Base-by-base conservation (phyloP, 2,888 invertebrate genomes). In the Drosophila diplacantha region DNA sequence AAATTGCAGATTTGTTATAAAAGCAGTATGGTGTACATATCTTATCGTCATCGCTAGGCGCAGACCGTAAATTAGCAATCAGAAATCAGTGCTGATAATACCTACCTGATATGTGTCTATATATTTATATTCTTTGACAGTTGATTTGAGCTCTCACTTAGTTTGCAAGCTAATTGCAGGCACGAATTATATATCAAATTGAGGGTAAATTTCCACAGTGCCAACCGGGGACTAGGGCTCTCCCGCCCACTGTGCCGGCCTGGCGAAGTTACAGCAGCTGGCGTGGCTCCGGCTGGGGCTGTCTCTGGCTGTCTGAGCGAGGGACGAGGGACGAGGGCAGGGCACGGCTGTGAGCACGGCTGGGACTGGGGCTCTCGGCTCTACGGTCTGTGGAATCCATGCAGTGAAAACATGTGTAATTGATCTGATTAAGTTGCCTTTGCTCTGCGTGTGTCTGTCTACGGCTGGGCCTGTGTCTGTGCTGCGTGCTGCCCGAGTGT, bases 401-500 rank as follows among this genome's bases (percentile, higher is more conserved):
- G 72, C 69, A 75, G 75, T 74, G 71, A 80, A 81, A 79, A 77
- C 75, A 73, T 75, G 73, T 81, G 79, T 75, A 83, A 81, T 82
- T 82, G 80, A 82, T 83, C 77, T 82, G 83, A 82, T 82, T 82
- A 82, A 77, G 81, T 81, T 79, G 73, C 70, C 73, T 75, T 69
- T 69, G 69, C 64, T 61, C 37, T 66, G 43, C 57, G 52, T 44
- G 55, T 46, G 41, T 39, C 39, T 43, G n/a, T 62, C 32, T 44
- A 52, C 43, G 41, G 32, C 39, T 37, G 22, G 54, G 43, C 22
- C n/a, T 35, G 18, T 37, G 16, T 51, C 29, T 35, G 18, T 46
- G 38, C n/a, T 44, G 47, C 51, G 37, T 50, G n/a, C 60, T 3
- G n/a, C 3, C n/a, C 8, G 8, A 8, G 43, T 53, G 34, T 53